Evolutionary conservation across 2,888 invertebrate genomes (phyloP), one percentile per base, ranked within the genome.

Genomic region (Ennomos erosarius): DNA sequence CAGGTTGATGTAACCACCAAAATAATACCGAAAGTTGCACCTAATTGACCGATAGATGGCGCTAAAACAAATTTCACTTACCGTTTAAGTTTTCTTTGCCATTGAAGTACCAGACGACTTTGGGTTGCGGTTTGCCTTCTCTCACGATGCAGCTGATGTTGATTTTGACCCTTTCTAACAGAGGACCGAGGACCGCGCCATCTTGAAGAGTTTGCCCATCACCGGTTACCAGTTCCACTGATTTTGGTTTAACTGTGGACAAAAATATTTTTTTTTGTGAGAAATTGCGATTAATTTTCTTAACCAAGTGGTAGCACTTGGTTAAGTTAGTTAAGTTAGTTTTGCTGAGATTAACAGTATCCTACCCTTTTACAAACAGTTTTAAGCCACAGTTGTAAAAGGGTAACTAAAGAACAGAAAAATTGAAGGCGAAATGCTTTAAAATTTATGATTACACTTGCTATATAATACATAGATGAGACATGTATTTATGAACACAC

Each of bases 101-200:
- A 70, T 96, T 96, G 82, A 97, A 97, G 93, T 94, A 97, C 98
- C 98, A 98, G 64, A 94, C 94, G 59, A 98, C 95, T 69, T 94
- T 94, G 1, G 98, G 98, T 66, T 96, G 95, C 0, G 98, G 98
- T 70, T 97, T 96, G 45, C 98, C 98, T 48, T 96, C 96, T 43
- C 94, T 94, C 51, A 97, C 97, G 59, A 95, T 94, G 77, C 97
- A 97, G 64, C 93, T 94, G 61, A 97, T 86, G 68, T 94, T 94
- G 67, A 96, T 91, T 72, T 93, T 92, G 10, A 94, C 93, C 42
- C 95, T 94, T 84, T 97, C 97, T 70, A 94, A 93, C 69, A 95
- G 93, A 0, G 96, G 96, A 0, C 96, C 96, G 50, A 96, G 90
- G 40, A 92, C 85, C 2, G 94, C 90, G 0, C 94, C 94, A 72